Evolutionary conservation across 1,140 invertebrate genomes (phyloP), one percentile per base, ranked within the genome.

Genomic region (Microplitis mediator): DNA sequence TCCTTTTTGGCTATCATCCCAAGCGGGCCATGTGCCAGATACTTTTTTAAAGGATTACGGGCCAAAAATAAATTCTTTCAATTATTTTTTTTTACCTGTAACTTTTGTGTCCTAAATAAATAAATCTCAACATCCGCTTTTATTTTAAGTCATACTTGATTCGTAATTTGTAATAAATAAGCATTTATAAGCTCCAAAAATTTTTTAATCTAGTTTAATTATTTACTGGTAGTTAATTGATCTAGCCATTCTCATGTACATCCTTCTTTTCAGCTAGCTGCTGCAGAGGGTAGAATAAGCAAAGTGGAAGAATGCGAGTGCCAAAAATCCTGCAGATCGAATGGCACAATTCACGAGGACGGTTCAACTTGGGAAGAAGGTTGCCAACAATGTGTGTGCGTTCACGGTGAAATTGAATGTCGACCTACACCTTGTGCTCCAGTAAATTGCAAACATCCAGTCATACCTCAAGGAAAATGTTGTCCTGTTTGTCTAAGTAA

Each of bases 241-340:
- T 36, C 23, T 51, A 6, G 13, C 11, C 4, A 72, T 75, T 76
- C 78, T 78, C 76, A 85, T 80, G 63, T 71, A 76, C 73, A 51
- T 85, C 74, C 78, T 86, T 83, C 86, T 77, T 88, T 90, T 81
- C 87, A 97, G 95, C 89, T 96, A 86, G 91, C 90, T 81, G 90
- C 89, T 81, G 91, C 93, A 75, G 94, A 96, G 85, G 89, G 90
- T 77, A 90, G 93, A 73, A 90, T 96, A 84, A 88, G 89, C 79
- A 89, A 90, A 78, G 88, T 96, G 77, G 94, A 96, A 86, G 91
- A 94, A 81, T 97, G 95, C 87, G 94, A 97, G 86, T 97, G 95
- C 87, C 92, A 93, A 85, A 95, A 95, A 85, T 94, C 93, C 52
- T 97, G 95, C 88, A 89, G 89, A 76, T 89, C 92, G 63, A 96